Evolutionary conservation across 2,113 vertebrate species (phyloP), one percentile per base, ranked within the genome.

Genomic region (Chloroceryle aenea): DNA sequence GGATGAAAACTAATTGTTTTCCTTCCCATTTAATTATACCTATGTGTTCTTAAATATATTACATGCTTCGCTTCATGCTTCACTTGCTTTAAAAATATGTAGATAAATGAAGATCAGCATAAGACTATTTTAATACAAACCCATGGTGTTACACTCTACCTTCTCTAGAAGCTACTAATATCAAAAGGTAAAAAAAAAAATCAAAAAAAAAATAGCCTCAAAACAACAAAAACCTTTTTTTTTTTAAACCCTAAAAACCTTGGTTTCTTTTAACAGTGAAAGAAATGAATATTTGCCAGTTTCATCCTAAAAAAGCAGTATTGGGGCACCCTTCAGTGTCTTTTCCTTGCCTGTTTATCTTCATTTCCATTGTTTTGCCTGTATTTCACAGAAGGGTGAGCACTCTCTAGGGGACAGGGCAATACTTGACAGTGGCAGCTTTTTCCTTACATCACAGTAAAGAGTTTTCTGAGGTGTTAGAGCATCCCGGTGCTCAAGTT

Each of bases 31-130:
- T 84, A 81, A 91, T 91, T 95, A 79, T 92, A 92, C 76, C 42
- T 96, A 90, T 88, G 63, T 93, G 75, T 67, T 89, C 90, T 93
- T 96, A 96, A 86, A 68, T 85, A 75, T 88, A 75, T 85, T 90
- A 93, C 78, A 86, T 73, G 85, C 72, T 89, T 81, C 2, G 2
- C 64, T 96, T 95, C 90, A 80, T 87, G 83, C 79, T 95, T 96
- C 68, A 90, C 6, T 27, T 58, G 34, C 64, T 84, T 75, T 77
- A 84, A 89, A 90, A 96, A 94, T 68, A 71, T 5, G 30, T 85
- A 88, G 72, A 43, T 81, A 86, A 77, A 84, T 52, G 76, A 84
- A 17, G 29, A 71, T 30, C 68, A 66, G 56, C 47, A 68, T 21
- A 74, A 34, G 38, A 48, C 14, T 71, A 5, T 52, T 69, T 75